Percentiles rank a stretch among this genome's conserved stretches.
Evolutionary conservation across 2,797 vertebrate species (phyloP).

Genomic region (Scolopax rusticola): DNA sequence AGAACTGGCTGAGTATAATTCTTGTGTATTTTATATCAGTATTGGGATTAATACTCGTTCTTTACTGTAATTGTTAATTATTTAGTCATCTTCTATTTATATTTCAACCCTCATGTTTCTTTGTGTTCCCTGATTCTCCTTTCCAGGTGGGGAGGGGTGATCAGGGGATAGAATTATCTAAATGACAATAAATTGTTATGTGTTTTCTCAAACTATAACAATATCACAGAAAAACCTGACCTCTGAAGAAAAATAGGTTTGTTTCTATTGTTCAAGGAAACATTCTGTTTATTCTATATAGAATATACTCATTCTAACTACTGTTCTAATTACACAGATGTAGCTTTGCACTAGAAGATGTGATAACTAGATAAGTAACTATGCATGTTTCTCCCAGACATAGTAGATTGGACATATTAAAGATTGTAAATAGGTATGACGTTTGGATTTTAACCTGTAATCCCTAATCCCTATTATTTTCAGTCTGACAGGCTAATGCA

Average conservation of each 20-base stretch:
- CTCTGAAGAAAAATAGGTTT: background rate
- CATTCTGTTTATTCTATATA: background rate
- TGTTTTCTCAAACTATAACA: too few species aligned
- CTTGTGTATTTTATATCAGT: too few species aligned
- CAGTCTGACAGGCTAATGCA: background rate
- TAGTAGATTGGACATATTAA: background rate
- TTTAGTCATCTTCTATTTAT: too few species aligned
- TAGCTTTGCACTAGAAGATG: background rate
- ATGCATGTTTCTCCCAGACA: background rate
- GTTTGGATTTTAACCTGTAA: constrained; percentile 16
- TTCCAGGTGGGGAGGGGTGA: too few species aligned
- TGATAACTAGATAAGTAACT: background rate
- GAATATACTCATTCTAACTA: background rate
- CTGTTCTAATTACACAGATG: background rate
- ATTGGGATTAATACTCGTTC: too few species aligned
- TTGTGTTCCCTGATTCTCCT: too few species aligned
- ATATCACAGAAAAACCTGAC: background rate
- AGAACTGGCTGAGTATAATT: too few species aligned
- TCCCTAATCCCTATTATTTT: constrained; percentile 32
- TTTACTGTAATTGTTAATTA: too few species aligned
- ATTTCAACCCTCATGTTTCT: too few species aligned
- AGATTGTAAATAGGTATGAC: background rate
- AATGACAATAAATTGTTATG: too few species aligned
- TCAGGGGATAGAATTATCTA: too few species aligned
- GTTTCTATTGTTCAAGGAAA: background rate